These are phyloP conservation scores for Eupithecia inturbata DNA, from an alignment of 2,888 invertebrate species.

Conservation along the genomic window DNA sequence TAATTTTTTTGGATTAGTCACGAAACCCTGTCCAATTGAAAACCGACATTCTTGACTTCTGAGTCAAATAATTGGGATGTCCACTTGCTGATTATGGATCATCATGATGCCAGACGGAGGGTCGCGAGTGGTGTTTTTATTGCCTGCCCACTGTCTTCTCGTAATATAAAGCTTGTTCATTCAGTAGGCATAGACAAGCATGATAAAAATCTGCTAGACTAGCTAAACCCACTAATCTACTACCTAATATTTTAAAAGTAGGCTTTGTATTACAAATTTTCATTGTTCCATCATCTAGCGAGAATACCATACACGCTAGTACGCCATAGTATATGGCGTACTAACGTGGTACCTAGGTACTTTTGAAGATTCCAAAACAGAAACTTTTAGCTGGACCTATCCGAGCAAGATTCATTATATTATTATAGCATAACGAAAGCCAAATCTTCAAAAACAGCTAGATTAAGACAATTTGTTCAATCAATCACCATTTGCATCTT, in stretches of 20 bases:
- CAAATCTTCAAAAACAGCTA: neutral
- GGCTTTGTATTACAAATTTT: too few relatives aligned
- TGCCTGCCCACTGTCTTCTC: neutral
- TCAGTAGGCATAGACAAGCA: neutral
- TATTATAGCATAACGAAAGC: neutral
- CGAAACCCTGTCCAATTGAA: slow-evolving; percentile 28
- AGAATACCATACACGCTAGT: too few relatives aligned
- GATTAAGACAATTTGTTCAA: neutral
- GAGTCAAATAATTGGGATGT: slow-evolving; percentile 38
- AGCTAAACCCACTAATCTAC: too few relatives aligned
- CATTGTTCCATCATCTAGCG: too few relatives aligned
- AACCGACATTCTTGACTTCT: slow-evolving; percentile 39
- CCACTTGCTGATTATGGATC: slow-evolving; percentile 17
- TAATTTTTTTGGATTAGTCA: slow-evolving; percentile 18
- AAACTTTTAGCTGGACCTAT: too few relatives aligned
- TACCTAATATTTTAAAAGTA: too few relatives aligned
- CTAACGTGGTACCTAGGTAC: neutral
- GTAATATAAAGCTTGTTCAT: neutral
- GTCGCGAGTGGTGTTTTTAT: neutral
- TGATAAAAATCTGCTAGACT: too few relatives aligned
- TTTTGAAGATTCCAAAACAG: too few relatives aligned
- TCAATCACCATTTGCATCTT: neutral
- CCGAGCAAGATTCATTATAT: too few relatives aligned
- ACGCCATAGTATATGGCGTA: too few relatives aligned
- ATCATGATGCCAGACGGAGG: slow-evolving; percentile 21